Base-by-base conservation (phyloP, 2,113 vertebrate genomes). In the Zosterops pallidus region DNA sequence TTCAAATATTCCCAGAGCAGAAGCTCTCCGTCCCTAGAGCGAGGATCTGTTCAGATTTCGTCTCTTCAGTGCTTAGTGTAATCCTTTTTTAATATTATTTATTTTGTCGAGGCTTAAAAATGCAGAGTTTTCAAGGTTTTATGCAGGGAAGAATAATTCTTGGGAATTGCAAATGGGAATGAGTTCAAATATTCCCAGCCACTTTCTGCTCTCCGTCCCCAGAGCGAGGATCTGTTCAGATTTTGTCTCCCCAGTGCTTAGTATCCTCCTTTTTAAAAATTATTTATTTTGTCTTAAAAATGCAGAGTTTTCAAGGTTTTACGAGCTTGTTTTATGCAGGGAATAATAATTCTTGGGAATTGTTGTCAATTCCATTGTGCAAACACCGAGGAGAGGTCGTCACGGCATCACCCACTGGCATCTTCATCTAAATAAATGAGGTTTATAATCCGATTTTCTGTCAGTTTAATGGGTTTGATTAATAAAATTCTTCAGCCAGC, bases 141-240 rank as follows among this genome's bases (percentile, higher is more conserved):
- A 47, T 47, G 20, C 46, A 47, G 20, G 46, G 46, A 20, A 46
- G 8, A 47, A 47, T 47, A 12, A 22, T 22, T 47, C 44, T 46
- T 46, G 44, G 44, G 44, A 46, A 20, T 46, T 46, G 19, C 21
- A 86, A 83, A 29, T 4, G 4, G 62, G 16, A 64, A 55, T 1
- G 9, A 53, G 26, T 47, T 46, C 9, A 11, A 35, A 68, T 7
- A 55, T 68, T 46, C 8, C 14, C 74, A 5, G 0, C 56, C 10
- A 0, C 52, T 91, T 37, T 4, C 18, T 0, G 10, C 42, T 57
- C 22, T 31, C 46, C 2, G 20, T 16, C 59, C 63, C 59, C 14
- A 1, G 25, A 1, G 2, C 1, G 1, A 35, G 62, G 62, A 21
- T 8, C 1, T 2, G 0, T 6, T 41, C 11, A 0, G 17, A 1